Percentiles rank a stretch among this genome's conserved stretches.
Evolutionary conservation across 1,140 invertebrate genomes (phyloP).

Genomic region (Leucophenga varia): DNA sequence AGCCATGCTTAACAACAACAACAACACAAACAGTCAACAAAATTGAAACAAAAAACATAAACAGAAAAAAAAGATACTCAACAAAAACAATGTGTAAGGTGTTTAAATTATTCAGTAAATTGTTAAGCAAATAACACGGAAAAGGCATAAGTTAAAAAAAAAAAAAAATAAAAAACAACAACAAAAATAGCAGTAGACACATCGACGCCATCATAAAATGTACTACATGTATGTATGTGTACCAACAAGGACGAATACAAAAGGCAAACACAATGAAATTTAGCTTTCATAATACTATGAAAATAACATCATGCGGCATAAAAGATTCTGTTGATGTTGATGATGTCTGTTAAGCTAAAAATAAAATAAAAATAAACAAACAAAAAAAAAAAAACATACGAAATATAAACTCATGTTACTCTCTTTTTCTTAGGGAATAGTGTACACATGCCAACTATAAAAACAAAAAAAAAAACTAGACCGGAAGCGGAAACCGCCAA

Average conservation of each 20-base stretch:
- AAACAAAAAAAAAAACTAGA: too few relatives aligned
- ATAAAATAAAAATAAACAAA: too few relatives aligned
- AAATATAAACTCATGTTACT: too few relatives aligned
- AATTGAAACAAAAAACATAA: conserved; percentile 2
- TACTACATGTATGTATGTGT: conserved; percentile 4
- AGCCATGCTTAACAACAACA: conserved; percentile 1
- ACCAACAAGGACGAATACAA: conserved; percentile 27
- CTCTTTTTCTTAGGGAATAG: too few relatives aligned
- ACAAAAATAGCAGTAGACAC: conserved; percentile 24
- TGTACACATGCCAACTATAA: too few relatives aligned
- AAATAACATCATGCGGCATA: conserved; percentile 18
- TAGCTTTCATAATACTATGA: conserved; percentile 15
- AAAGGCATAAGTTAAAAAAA: conserved; percentile 33
- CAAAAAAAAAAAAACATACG: too few relatives aligned
- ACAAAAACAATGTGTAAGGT: conserved; percentile 1
- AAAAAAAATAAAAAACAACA: conserved; percentile 25
- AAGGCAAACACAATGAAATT: conserved; percentile 11
- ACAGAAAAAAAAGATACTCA: too few relatives aligned
- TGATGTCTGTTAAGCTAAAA: too few relatives aligned
- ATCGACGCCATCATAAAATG: too few relatives aligned
- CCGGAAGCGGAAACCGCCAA: too few relatives aligned
- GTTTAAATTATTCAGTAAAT: conserved; percentile 53
- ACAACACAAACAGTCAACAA: conserved; percentile 10
- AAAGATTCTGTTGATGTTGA: conserved; percentile 23
- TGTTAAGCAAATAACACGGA: conserved; percentile 52